Conservation (phyloP, 2,113 vertebrate species). For the Sinocyclocheilus maitianheensis region DNA sequence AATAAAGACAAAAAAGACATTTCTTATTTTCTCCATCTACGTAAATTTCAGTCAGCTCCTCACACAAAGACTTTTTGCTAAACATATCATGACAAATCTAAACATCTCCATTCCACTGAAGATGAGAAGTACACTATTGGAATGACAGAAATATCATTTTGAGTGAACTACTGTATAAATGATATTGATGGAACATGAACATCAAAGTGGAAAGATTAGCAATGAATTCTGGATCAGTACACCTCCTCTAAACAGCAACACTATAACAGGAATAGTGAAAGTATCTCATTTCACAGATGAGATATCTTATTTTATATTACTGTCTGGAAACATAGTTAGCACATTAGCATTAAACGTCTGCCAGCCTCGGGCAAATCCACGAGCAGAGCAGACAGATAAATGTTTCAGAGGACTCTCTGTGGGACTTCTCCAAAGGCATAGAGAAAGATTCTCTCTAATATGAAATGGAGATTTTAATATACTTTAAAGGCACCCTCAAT, state of each 20-base stretch:
- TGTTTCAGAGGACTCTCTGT: constrained; percentile 54
- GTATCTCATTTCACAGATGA: constrained; percentile 78
- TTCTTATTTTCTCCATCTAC: too few species aligned
- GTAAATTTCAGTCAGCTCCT: neutral
- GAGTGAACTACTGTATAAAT: too few species aligned
- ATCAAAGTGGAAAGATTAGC: neutral
- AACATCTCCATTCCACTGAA: neutral
- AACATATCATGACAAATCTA: neutral
- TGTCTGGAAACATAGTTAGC: constrained; percentile 67
- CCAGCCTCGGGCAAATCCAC: constrained; percentile 66
- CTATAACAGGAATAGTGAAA: constrained; percentile 28
- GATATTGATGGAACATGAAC: too few species aligned
- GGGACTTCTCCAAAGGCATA: constrained; percentile 52
- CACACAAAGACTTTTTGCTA: neutral
- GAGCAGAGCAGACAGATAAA: constrained; percentile 57
- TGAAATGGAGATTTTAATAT: constrained; percentile 64
- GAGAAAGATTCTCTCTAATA: constrained; percentile 48
- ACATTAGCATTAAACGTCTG: constrained; percentile 68
- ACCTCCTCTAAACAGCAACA: constrained; percentile 1
- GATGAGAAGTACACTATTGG: neutral
- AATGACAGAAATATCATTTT: neutral
- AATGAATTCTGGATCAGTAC: neutral
- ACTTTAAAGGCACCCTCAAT: constrained; percentile 52
- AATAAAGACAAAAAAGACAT: too few species aligned
- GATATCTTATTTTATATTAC: constrained; percentile 55